Conservation (phyloP, 2,797 vertebrate genomes). For the Rhynchonycteris naso region DNA sequence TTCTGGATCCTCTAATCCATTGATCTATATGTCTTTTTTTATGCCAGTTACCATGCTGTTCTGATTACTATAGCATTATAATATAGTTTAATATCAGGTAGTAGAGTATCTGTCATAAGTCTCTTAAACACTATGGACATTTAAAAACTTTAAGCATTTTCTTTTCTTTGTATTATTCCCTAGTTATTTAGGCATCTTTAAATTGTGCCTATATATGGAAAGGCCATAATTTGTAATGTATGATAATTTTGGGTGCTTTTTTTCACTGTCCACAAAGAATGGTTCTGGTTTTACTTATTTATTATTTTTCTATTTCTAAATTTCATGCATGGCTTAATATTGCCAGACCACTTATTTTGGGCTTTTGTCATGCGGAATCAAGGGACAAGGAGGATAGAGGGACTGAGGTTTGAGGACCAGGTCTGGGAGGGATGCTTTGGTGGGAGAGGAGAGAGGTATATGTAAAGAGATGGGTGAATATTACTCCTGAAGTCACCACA, state of each 20-base stretch:
- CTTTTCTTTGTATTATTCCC: not conserved
- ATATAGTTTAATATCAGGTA: not conserved
- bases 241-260: not conserved
- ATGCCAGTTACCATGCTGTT: not conserved
- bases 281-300: not conserved
- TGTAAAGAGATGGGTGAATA: not conserved
- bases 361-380: not conserved
- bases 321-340: not conserved
- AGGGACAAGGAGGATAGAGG: not conserved
- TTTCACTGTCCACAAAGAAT: not conserved
- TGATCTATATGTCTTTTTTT: not conserved
- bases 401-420: not conserved
- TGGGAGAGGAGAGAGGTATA: not conserved
- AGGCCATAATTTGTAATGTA: not conserved
- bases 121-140: not conserved
- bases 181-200: constrained; percentile 18
- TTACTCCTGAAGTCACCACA: not conserved
- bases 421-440: not conserved
- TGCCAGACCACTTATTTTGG: not conserved
- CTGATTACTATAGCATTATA: not conserved
- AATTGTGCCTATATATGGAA: not conserved
- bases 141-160: not conserved
- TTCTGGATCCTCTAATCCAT: not conserved
- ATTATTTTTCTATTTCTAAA: not conserved
- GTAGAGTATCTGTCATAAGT: not conserved